Percentiles rank a stretch among this genome's conserved stretches.
phyloP scores from a whole-genome alignment of 2,888 invertebrate genomes.

The Bimastos eiseni region DNA sequence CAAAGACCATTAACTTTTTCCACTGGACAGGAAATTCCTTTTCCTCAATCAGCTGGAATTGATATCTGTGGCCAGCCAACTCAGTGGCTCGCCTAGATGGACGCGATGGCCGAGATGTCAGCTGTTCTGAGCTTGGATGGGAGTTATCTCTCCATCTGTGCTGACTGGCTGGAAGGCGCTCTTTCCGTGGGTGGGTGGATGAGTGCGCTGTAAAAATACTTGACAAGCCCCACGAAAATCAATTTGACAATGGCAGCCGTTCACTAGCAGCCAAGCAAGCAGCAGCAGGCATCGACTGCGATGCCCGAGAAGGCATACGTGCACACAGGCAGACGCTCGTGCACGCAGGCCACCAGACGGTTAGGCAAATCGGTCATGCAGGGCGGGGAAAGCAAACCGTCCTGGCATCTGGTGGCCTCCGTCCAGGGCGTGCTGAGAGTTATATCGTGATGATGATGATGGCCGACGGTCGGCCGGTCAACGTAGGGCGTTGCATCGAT shows the following conservation, averaged over 20 bases:
- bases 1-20: background rate
- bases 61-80: background rate
- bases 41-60: background rate
- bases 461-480: background rate
- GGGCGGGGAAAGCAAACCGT: background rate
- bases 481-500: background rate
- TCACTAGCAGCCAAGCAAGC: background rate
- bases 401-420: background rate
- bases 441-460: background rate
- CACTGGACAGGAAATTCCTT: background rate
- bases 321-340: background rate
- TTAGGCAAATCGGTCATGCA: background rate
- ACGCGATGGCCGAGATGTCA: background rate
- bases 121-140: background rate
- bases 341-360: background rate
- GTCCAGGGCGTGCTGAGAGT: background rate
- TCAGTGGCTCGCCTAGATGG: background rate
- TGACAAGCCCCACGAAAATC: constrained; percentile 19
- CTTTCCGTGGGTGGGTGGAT: background rate
- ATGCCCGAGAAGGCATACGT: background rate
- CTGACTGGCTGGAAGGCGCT: background rate
- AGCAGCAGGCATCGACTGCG: background rate
- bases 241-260: constrained; percentile 22
- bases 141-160: constrained; percentile 6
- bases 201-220: background rate